Percentiles rank a stretch among this genome's conserved stretches.
phyloP scores from a whole-genome alignment of 1,140 invertebrate species.

The Forficula auricularia region DNA sequence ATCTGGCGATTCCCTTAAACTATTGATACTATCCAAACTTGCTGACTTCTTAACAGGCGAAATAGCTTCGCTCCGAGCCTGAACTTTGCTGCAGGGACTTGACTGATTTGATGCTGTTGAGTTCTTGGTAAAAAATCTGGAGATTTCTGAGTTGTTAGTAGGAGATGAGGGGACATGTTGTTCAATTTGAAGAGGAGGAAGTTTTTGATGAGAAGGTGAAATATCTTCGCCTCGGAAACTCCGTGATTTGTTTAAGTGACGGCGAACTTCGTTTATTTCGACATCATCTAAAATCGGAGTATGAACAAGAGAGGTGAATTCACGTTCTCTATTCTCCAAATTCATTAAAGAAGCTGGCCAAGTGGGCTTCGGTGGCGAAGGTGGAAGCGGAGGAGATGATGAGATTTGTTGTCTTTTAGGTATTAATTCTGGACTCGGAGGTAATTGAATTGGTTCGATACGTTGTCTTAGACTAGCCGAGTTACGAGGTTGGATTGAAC shows the following conservation, averaged over 20 bases:
- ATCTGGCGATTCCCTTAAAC: constrained; percentile 25
- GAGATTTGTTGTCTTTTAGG: no score
- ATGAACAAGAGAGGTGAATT: constrained; percentile 1
- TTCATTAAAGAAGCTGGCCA: constrained; percentile 2
- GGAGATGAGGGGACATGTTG: no score
- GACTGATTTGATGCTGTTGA: no score
- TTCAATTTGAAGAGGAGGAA: no score
- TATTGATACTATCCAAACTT: constrained; percentile 37
- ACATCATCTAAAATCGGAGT: not conserved
- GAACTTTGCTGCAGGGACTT: no score
- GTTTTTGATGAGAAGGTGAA: no score
- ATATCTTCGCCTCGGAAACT: constrained; percentile 38
- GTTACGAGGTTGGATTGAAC: not conserved
- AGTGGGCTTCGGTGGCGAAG: constrained; percentile 5
- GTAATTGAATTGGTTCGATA: constrained; percentile 33
- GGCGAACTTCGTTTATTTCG: constrained; percentile 28
- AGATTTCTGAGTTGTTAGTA: no score
- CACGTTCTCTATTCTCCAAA: not conserved
- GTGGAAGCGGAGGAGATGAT: constrained; percentile 21
- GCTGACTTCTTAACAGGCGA: constrained; percentile 23
- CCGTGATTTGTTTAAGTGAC: constrained; percentile 36
- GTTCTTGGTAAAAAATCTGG: no score
- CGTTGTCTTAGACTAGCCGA: constrained; percentile 23
- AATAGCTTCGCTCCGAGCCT: no score
- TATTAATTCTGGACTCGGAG: constrained; percentile 14